Percentiles rank a stretch among this genome's conserved stretches.
phyloP scores from a whole-genome alignment of 2,888 invertebrate species.

The Mallateleia sp. region DNA sequence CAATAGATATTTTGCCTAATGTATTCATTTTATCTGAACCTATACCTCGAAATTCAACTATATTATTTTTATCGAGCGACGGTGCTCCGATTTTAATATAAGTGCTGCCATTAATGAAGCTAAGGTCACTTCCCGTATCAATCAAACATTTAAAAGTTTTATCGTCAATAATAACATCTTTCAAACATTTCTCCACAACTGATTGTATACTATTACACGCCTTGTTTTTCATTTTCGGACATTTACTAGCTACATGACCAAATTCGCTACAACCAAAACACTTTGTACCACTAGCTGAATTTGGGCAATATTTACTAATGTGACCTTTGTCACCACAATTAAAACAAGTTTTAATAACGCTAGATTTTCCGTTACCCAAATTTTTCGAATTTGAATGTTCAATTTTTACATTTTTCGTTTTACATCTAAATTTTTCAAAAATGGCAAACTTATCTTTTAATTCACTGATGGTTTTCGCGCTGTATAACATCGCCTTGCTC shows the following conservation, averaged over 20 bases:
- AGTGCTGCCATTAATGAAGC: too few relatives aligned
- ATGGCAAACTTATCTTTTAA: too few relatives aligned
- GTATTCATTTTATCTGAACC: neutral
- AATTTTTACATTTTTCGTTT: too few relatives aligned
- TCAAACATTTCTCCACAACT: neutral
- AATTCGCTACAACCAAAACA: neutral
- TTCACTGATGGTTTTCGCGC: too few relatives aligned
- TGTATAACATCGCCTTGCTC: too few relatives aligned
- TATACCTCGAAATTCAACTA: neutral
- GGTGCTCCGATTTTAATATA: too few relatives aligned
- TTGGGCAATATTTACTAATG: neutral
- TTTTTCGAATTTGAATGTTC: too few relatives aligned
- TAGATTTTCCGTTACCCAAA: too few relatives aligned
- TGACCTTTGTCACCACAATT: neutral
- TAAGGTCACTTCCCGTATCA: too few relatives aligned
- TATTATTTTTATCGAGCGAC: neutral
- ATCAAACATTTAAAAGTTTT: neutral
- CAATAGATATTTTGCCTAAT: neutral
- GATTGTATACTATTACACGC: neutral
- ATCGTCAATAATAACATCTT: neutral
- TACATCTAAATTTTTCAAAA: too few relatives aligned
- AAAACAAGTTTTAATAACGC: too few relatives aligned
- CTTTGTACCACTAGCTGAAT: neutral
- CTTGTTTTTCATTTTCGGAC: neutral
- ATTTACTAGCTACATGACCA: neutral